Evolutionary conservation across 1,140 invertebrate genomes (phyloP), one percentile per base, ranked within the genome.

Genomic region (Aphidius gifuensis): DNA sequence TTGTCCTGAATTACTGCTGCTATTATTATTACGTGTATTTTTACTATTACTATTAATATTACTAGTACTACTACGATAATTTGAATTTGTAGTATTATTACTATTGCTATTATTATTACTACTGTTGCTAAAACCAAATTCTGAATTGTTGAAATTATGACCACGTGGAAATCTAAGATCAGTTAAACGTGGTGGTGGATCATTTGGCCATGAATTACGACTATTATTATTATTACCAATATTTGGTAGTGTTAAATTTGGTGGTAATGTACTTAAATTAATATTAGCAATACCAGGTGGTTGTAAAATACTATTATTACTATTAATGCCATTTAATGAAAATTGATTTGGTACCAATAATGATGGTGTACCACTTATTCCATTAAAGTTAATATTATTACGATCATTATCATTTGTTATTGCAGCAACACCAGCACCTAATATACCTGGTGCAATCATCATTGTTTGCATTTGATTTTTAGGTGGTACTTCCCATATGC

Each of bases 401-500:
- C 63, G 64, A 5, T 76, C 77, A 5, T 58, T 49, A 9, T 77
- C 75, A 38, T 73, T 44, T 0, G 77, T 64, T 8, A 80, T 5
- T 0, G 77, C 73, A 0, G 77, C 76, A 2, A 80, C 70, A 0
- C 70, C 75, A 1, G 71, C 72, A 0, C 73, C 77, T 2, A 81
- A 45, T 4, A 80, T 72, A 6, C 72, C 72, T 0, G 79, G 75
- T 16, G 73, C 81, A 64, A 73, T 65, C 70, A 74, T 80, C 54
- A 67, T 78, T 56, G 60, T 78, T 16, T 78, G 77, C 65, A 80
- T 74, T 49, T 75, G 68, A 40, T 72, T 74, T n/a, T 79, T 78
- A 0, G 80, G 80, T 0, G 80, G 80, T 0, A 81, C 79, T 50
- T 81, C 80, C 80, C 80, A 81, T 0, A 81, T 67, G 0, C 79